Conservation (phyloP, 64 coral and sea anemone genomes). For the Anthopleura sola region DNA sequence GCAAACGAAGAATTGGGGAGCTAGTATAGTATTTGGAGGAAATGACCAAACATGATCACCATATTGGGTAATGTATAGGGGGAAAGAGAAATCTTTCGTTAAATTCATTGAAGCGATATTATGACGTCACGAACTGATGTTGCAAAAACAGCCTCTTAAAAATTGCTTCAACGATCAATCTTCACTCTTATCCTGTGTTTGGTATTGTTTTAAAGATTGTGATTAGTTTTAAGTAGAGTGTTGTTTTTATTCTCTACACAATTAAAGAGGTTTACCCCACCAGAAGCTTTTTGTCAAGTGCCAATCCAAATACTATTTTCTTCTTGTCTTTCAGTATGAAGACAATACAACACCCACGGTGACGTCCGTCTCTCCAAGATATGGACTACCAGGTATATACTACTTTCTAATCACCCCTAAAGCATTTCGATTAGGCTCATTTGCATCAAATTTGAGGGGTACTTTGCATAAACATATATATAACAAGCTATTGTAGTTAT, state of each 20-base stretch:
- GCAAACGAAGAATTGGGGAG: no score
- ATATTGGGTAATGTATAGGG: no score
- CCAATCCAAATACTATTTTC: background rate
- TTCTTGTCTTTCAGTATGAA: conserved; percentile 33
- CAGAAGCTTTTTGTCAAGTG: no score
- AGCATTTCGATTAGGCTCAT: no score
- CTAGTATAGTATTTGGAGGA: no score
- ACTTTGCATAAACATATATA: no score
- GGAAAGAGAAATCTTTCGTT: no score
- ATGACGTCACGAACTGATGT: background rate
- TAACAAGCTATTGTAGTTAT: no score
- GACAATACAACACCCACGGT: conserved; percentile 46
- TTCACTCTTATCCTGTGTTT: background rate
- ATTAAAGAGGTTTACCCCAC: background rate
- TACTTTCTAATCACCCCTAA: background rate
- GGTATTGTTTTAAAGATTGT: background rate
- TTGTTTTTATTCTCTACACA: background rate
- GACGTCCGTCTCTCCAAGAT: conserved; percentile 43
- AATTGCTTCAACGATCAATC: background rate
- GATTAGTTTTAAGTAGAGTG: background rate
- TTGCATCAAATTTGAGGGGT: no score
- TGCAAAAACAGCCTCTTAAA: background rate
- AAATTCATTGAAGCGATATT: no score
- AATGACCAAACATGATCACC: no score
- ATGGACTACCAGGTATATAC: conserved; percentile 48